These are phyloP conservation scores for Desoria tigrina DNA, from an alignment of 2,888 invertebrate species.

Conservation along the genomic window DNA sequence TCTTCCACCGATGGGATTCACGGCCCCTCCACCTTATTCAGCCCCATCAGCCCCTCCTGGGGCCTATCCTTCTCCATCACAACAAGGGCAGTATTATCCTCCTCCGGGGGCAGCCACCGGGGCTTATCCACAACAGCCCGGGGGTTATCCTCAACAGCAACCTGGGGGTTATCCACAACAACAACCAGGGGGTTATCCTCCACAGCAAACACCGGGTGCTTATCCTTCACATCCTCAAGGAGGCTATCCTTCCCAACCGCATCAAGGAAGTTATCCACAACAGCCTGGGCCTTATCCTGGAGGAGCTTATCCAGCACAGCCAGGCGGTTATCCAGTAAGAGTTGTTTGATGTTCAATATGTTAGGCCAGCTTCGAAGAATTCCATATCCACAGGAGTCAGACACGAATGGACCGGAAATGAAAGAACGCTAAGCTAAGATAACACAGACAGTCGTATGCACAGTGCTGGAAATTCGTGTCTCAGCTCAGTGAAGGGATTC, in stretches of 20 bases:
- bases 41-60: constrained; percentile 10
- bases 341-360: constrained; percentile 7
- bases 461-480: no score
- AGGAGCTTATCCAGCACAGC: constrained; percentile 27
- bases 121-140: constrained; percentile 7
- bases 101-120: constrained; percentile 52
- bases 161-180: constrained; percentile 14
- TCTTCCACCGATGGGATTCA: constrained; percentile 26
- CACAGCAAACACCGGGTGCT: no score
- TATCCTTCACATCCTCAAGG: constrained; percentile 26
- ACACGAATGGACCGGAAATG: no score
- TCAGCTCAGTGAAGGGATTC: no score
- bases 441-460: no score
- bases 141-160: no score
- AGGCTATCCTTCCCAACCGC: constrained; percentile 14
- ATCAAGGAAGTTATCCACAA: not conserved
- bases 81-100: constrained; percentile 54
- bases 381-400: no score
- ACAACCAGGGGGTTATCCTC: no score
- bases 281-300: not conserved
- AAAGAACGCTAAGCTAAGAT: no score
- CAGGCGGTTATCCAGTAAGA: constrained; percentile 7
- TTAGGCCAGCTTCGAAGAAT: no score
- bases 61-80: no score
- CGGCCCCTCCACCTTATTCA: not conserved